phyloP scores from a whole-genome alignment of 2,888 invertebrate species.

The Ochropacha duplaris region DNA sequence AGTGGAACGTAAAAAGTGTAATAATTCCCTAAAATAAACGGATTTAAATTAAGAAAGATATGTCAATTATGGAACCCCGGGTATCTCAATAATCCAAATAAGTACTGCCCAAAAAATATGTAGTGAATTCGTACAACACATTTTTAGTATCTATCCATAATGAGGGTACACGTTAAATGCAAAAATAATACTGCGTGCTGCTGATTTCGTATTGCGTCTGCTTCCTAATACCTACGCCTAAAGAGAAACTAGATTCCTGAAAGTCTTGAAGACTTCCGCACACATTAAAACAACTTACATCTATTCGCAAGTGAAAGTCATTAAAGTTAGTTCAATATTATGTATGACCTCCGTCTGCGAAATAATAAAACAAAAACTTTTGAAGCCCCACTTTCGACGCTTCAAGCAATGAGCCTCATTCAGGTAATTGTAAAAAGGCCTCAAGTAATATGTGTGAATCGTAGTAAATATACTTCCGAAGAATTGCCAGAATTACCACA shows the following conservation, averaged over 20 bases:
- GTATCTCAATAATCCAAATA: too few species aligned
- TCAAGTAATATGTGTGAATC: not conserved
- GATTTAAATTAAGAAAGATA: too few species aligned
- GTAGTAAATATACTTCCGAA: not conserved
- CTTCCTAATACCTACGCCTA: not conserved
- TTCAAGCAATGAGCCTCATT: not conserved
- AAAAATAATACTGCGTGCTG: too few species aligned
- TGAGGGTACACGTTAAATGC: too few species aligned
- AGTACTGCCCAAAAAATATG: too few species aligned
- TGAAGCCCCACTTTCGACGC: conserved; percentile 1
- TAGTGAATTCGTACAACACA: too few species aligned
- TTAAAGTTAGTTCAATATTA: conserved; percentile 4
- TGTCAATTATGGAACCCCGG: too few species aligned
- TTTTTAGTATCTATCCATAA: too few species aligned
- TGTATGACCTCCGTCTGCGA: conserved; percentile 2
- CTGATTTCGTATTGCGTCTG: not conserved
- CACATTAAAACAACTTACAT: not conserved
- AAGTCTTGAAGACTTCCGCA: conserved; percentile 1
- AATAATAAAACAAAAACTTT: not conserved
- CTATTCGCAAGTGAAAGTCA: conserved; percentile 5
- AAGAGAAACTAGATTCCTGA: conserved; percentile 1
- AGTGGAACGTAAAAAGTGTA: too few species aligned
- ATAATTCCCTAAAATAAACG: too few species aligned
- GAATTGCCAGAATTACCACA: not conserved
- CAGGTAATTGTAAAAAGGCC: not conserved